Base-by-base conservation (phyloP, 2,797 vertebrate species). In the Vireo griseus region DNA sequence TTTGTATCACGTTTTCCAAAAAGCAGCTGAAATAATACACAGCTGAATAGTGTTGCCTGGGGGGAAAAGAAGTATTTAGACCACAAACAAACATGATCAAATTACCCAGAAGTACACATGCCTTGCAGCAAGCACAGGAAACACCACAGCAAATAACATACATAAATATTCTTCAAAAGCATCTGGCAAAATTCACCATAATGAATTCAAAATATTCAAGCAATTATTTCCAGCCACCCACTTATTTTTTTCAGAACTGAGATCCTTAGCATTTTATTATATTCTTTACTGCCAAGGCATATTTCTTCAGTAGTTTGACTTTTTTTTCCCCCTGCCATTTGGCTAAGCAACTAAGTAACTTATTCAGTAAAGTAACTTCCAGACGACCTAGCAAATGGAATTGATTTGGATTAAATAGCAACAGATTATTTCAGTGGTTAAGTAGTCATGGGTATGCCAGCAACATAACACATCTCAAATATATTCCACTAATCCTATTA, bases 371-470 rank as follows among this genome's bases (percentile, higher is more conserved):
- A 88, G 78, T 87, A 89, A 89, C 78, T 96, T 94, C 81, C 75
- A 82, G 71, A 85, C 7, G 37, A 94, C 78, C 72, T 79, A 87
- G 78, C 71, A 95, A 96, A 87, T 89, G 59, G 39, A 91, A 89
- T 31, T 76, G 57, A 87, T 92, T 73, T 76, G 73, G 62, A 92
- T 86, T 92, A 88, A 93, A 88, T 2, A 84, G 57, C 54, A 86
- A 54, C 65, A 84, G 76, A 81, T 81, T 75, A 92, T 65, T 96
- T 68, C 69, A 88, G 47, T 40, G 45, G 71, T 92, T 87, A 93
- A 87, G 84, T 28, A 79, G 81, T 73, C 81, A 85, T 5, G 29
- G 26, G 78, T 73, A 93, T 45, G 62, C 44, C 55, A 29, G 76
- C 42, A 79, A 91, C 26, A 52, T 35, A 86, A 85, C 40, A 90